phyloP scores from a whole-genome alignment of 2,888 invertebrate species.

The Pocota personata region DNA sequence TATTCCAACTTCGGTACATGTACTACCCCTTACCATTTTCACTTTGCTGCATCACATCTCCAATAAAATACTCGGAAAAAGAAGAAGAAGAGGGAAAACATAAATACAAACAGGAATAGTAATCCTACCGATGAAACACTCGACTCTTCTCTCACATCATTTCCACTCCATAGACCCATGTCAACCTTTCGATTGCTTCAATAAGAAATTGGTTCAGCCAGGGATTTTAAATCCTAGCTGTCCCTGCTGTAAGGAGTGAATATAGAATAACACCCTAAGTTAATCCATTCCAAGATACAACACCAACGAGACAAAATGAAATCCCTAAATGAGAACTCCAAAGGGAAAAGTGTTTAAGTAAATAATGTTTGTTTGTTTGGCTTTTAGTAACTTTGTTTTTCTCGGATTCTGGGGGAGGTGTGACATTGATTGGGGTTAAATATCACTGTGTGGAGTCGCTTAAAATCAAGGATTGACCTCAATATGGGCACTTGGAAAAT shows the following conservation, averaged over 20 bases:
- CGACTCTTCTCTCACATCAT: constrained; percentile 25
- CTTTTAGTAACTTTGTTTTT: constrained; percentile 22
- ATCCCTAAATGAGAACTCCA: constrained; percentile 27
- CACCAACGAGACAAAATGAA: constrained; percentile 5
- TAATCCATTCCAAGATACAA: constrained; percentile 9
- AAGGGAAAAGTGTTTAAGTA: constrained; percentile 49
- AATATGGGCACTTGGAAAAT: constrained; percentile 9
- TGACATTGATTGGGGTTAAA: constrained; percentile 47
- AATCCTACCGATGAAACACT: constrained; percentile 26
- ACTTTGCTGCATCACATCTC: constrained; percentile 1
- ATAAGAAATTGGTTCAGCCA: constrained; percentile 40
- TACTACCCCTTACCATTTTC: constrained; percentile 12
- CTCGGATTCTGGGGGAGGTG: background rate
- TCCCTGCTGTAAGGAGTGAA: background rate
- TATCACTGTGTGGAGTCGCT: constrained; percentile 12
- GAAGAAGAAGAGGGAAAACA: background rate
- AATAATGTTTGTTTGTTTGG: constrained; percentile 46
- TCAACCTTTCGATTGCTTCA: constrained; percentile 49
- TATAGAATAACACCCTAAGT: background rate
- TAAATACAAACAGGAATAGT: background rate
- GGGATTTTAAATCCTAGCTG: constrained; percentile 28
- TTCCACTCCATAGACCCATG: constrained; percentile 42
- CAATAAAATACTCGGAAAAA: background rate
- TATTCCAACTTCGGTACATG: constrained; percentile 20
- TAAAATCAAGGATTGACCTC: constrained; percentile 29